A percentile compares a stretch with the other conserved stretches of the same genome.
phyloP scores from a whole-genome alignment of 2,113 vertebrate species.

The Ictalurus furcatus region DNA sequence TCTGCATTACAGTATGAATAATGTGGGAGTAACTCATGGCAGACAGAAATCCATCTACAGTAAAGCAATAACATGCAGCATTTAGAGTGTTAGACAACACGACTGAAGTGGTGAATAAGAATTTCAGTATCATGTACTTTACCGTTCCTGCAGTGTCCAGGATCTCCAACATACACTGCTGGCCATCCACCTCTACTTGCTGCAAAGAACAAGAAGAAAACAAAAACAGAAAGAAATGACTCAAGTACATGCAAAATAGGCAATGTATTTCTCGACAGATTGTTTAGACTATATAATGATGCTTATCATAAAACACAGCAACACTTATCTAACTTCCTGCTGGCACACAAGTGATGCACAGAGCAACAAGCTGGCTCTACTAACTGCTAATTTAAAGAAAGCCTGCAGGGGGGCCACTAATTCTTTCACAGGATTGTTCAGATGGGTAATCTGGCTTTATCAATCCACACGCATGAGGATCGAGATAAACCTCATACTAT shows the following conservation, averaged over 20 bases:
- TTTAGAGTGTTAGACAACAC: background rate
- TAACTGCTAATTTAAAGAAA: slow-evolving; percentile 41
- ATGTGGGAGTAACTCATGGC: background rate
- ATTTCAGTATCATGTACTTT: slow-evolving; percentile 56
- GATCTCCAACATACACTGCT: slow-evolving; percentile 91
- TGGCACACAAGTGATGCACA: slow-evolving; percentile 11
- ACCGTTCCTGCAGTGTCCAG: slow-evolving; percentile 89
- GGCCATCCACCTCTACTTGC: slow-evolving; percentile 92
- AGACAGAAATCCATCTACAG: background rate
- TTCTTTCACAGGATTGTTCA: slow-evolving; percentile 1
- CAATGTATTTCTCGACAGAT: slow-evolving; percentile 21
- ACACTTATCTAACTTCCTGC: slow-evolving; percentile 21
- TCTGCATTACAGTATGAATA: background rate
- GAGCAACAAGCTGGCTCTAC: slow-evolving; percentile 6
- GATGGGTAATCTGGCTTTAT: background rate
- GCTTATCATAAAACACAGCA: background rate
- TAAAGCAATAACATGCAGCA: background rate
- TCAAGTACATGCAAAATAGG: background rate
- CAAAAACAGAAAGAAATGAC: background rate
- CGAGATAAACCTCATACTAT: background rate
- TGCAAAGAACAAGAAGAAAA: slow-evolving; percentile 52
- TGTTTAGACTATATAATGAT: slow-evolving; percentile 21
- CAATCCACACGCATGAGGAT: background rate
- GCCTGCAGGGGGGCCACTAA: background rate
- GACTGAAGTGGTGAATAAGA: background rate